Evolutionary conservation across 2,797 vertebrate genomes (phyloP), one percentile per base, ranked within the genome.

Genomic region (Enteromius treurensis): DNA sequence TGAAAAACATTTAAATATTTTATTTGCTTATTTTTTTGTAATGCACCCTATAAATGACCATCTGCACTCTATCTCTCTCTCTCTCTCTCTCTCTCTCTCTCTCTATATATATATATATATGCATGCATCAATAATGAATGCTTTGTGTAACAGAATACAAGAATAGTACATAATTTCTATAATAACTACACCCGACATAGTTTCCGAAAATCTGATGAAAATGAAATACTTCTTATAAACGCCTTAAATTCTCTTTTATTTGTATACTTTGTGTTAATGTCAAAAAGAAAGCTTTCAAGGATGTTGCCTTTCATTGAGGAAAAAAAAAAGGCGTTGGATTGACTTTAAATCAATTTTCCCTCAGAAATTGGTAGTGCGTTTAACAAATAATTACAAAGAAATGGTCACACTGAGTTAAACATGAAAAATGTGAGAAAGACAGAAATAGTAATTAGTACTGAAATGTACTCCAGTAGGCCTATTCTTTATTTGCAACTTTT

Each of bases 121-220:
- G 37, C 23, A 73, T 40, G 13, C 26, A 67, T 75, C 32, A 81
- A 81, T 75, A 75, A 65, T 81, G 1, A 51, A 75, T 65, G 45
- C 29, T 65, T 73, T 62, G 34, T 37, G 32, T 55, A 34, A 34
- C 32, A 34, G 26, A 73, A 29, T 23, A 11, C 9, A 5, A 74
- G 42, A 62, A 5, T 29, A 26, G 32, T 1, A 49, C 65, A 51
- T 51, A 23, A 9, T 51, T 51, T 40, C 55, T 47, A 8, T 47
- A 4, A 53, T 69, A 37, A 19, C 34, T 8, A 55, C 10, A 70
- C 5, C 8, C 49, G 29, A n/a, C n/a, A 49, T 15, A 1, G 60
- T n/a, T 53, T 53, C 21, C 26, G 21, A 79, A 34, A 69, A 5
- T 19, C 2, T 21, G 26, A 17, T 51, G 49, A 51, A 51, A 51